phyloP scores from a whole-genome alignment of 2,797 vertebrate genomes.

The Loris lydekkerianus region DNA sequence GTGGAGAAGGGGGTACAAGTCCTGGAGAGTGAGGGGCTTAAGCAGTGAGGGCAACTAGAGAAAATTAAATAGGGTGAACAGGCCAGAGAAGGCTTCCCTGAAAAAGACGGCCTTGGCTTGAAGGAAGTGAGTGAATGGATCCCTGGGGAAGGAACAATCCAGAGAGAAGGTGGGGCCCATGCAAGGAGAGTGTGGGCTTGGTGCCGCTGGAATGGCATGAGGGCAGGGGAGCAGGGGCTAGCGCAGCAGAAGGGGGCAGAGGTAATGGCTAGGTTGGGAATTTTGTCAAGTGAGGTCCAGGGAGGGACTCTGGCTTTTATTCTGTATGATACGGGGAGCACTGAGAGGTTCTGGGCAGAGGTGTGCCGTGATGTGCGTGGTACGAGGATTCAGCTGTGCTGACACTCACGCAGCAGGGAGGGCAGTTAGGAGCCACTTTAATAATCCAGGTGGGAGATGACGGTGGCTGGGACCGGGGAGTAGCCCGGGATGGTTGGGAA shows the following conservation, averaged over 20 bases:
- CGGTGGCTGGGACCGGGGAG: neutral
- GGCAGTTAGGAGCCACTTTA: rapidly evolving
- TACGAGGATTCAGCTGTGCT: neutral
- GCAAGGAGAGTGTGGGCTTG: neutral
- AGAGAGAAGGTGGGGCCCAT: neutral
- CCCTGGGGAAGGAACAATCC: neutral
- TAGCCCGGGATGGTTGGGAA: neutral
- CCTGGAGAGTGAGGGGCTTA: no score
- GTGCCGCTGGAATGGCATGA: rapidly evolving
- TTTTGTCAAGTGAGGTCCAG: neutral
- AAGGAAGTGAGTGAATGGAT: no score
- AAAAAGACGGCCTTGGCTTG: neutral
- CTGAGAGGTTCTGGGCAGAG: neutral
- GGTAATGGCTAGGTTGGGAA: rapidly evolving
- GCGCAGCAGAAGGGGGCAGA: neutral
- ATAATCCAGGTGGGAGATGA: neutral
- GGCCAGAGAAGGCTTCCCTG: neutral
- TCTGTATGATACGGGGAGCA: neutral
- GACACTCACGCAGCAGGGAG: neutral
- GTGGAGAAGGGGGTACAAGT: neutral
- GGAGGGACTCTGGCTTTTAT: neutral
- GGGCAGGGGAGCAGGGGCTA: neutral
- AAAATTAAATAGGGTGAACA: neutral
- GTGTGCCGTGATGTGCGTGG: rapidly evolving
- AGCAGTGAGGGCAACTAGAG: no score